phyloP scores from a whole-genome alignment of 2,797 vertebrate genomes.

The Oreochromis grahami region DNA sequence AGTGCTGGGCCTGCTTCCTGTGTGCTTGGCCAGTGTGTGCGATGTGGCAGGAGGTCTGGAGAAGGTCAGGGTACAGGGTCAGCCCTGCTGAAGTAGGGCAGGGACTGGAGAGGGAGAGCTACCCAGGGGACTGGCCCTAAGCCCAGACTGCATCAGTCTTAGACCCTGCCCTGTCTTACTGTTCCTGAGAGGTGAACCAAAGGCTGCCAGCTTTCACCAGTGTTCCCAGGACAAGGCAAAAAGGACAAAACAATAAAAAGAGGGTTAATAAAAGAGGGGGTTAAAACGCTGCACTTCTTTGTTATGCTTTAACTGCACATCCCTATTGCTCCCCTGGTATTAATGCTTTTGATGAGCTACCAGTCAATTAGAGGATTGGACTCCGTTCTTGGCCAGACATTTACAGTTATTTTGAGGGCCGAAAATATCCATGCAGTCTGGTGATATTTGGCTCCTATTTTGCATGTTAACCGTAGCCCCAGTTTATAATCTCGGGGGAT shows the following conservation, averaged over 20 bases:
- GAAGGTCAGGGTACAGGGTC: constrained; percentile 49
- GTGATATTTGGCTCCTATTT: constrained; percentile 59
- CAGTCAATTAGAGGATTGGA: constrained; percentile 26
- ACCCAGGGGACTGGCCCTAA: constrained; percentile 39
- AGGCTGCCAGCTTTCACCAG: background rate
- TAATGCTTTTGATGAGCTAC: constrained; percentile 33
- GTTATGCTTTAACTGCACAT: background rate
- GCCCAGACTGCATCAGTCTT: constrained; percentile 40
- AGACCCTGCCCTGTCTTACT: background rate
- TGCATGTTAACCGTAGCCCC: constrained; percentile 62
- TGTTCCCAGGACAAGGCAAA: background rate
- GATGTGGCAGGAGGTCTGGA: constrained; percentile 38
- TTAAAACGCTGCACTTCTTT: background rate
- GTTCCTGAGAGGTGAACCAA: constrained; percentile 2
- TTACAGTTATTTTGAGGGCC: constrained; percentile 40
- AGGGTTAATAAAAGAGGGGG: background rate
- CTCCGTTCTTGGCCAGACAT: constrained; percentile 48
- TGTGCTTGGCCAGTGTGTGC: constrained; percentile 17
- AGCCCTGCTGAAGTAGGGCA: constrained; percentile 31
- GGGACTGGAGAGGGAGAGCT: constrained; percentile 42
- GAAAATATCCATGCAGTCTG: constrained; percentile 55
- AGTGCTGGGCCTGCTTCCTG: constrained; percentile 26
- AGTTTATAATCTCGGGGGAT: constrained; percentile 76
- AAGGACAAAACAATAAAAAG: background rate
- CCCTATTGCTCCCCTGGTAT: background rate